Evolutionary conservation across 2,888 invertebrate genomes (phyloP), one percentile per base, ranked within the genome.

Genomic region (Teleiodes luculella): DNA sequence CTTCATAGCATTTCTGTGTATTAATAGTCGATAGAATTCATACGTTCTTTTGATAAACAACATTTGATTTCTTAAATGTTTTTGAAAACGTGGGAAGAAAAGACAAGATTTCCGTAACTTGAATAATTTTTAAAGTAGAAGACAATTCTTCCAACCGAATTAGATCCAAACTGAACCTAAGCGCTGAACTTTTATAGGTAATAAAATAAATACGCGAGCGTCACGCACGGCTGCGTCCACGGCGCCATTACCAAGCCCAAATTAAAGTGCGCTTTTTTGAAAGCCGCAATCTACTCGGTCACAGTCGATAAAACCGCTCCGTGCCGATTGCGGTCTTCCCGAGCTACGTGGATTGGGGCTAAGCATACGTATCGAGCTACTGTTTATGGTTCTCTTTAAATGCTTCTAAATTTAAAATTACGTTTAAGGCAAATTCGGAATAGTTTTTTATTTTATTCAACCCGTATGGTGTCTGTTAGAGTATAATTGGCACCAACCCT

Each of bases 201-300:
- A 83, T 87, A 85, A 86, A 86, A 83, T 82, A 83, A 83, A 84
- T 81, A 81, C 77, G 78, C 73, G 72, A 72, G 71, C 70, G 83
- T 68, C 74, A 80, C 85, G 87, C 86, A 85, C 87, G 87, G 74
- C 66, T 69, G 78, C 70, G 64, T 62, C 66, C 69, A 64, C 68
- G 73, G 64, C 70, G 65, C 77, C 71, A 69, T 70, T 71, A 70
- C 72, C 69, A 70, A 68, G 75, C 68, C 78, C 84, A 74, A 81
- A 86, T 86, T 88, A 85, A 87, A 84, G 77, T 80, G 80, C 76
- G 83, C 83, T 83, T 86, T 85, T 84, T 86, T 80, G 83, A 83
- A 78, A 83, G 78, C 79, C 72, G 68, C 80, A 78, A 81, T 80
- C 81, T 77, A 67, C 75, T 74, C 80, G 75, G 87, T 87, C 83